Evolutionary conservation across 2,113 vertebrate species (phyloP).

Genomic region (Suncus etruscus): DNA sequence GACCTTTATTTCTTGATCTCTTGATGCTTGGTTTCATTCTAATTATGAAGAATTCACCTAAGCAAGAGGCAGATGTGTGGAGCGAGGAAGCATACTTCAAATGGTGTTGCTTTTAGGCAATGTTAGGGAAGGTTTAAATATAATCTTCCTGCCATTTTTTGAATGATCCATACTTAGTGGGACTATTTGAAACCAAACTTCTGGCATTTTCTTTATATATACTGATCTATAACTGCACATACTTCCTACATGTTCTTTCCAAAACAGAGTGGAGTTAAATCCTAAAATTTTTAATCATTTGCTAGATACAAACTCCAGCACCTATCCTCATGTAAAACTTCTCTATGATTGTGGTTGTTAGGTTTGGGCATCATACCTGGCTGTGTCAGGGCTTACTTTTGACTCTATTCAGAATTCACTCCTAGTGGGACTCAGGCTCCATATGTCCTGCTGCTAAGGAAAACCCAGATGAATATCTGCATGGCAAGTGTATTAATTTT

Average conservation of each 20-base stretch:
- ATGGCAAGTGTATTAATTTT: too few relatives aligned
- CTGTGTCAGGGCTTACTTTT: too few relatives aligned
- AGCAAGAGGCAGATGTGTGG: background rate
- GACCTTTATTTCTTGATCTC: background rate
- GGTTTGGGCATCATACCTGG: too few relatives aligned
- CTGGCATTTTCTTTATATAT: background rate
- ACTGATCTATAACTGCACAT: background rate
- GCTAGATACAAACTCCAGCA: background rate
- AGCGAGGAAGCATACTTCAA: background rate
- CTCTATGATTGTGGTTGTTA: too few relatives aligned
- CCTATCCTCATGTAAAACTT: background rate
- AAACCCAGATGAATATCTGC: too few relatives aligned
- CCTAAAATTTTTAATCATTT: background rate
- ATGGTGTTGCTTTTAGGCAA: background rate
- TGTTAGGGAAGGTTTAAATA: background rate
- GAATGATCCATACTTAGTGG: background rate
- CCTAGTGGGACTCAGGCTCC: too few relatives aligned
- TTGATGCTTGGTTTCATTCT: background rate
- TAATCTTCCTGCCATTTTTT: background rate
- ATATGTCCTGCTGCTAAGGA: too few relatives aligned
- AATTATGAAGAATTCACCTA: background rate
- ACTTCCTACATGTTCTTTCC: background rate
- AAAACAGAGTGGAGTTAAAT: background rate
- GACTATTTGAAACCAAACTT: background rate
- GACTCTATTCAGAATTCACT: too few relatives aligned